Evolutionary conservation across 2,888 invertebrate species (phyloP), one percentile per base, ranked within the genome.

Genomic region (Neria commutata): DNA sequence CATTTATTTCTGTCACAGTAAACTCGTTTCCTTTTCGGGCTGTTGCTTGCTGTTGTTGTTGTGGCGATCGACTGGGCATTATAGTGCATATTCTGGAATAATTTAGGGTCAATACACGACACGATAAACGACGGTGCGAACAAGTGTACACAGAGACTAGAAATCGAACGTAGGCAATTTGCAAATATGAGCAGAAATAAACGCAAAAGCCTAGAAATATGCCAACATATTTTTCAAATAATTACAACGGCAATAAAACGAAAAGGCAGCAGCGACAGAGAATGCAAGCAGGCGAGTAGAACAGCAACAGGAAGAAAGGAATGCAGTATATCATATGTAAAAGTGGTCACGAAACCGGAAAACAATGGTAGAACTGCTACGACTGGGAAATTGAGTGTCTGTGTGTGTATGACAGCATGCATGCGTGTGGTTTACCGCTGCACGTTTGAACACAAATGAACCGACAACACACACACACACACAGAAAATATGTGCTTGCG

Each of bases 301-400:
- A 29, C 5, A 14, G 42, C 17, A 21, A 14, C 19, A 17, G 19
- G 42, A 21, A 42, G 21, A 5, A 42, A 3, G 42, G 21, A 42
- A 42, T 5, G 21, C 17, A 25, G 49, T 11, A 49, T 16, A 49
- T n/a, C 33, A 33, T 46, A 46, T 45, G 54, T 33, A 33, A 33
- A 21, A 23, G 19, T 29, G 33, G 54, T 21, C 8, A 34, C 29
- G 33, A 29, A 29, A 19, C 33, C 45, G 45, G 29, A 23, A 54
- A 45, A 48, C 55, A 46, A 47, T 47, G 21, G 34, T 52, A 42
- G 17, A 29, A 29, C 11, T 29, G 29, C 11, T 37, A n/a, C n/a
- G n/a, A n/a, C 37, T n/a, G 37, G 4, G 8, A 55, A 55, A 55
- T 49, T 49, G 40, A 19, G 49, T 45, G 14, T 6, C 6, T 25